Conservation (phyloP, 2,888 invertebrate species). For the Leptopterna dolabrata region DNA sequence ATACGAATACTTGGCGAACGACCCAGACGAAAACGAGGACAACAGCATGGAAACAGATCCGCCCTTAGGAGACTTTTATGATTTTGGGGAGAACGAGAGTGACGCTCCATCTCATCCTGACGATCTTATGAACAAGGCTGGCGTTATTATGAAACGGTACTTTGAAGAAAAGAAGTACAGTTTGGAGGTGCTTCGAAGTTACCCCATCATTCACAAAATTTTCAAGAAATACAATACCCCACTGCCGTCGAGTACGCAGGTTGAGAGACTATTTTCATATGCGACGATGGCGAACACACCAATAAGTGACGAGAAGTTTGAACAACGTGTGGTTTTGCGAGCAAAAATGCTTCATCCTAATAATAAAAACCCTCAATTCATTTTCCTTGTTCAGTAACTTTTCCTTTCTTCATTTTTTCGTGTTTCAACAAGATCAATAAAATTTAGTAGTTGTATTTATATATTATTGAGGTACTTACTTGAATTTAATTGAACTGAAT, state of each 20-base stretch:
- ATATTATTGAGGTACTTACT: neutral
- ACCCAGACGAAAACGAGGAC: too few species aligned
- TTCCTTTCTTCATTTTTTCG: slow-evolving; percentile 4
- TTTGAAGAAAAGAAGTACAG: neutral
- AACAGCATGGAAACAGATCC: too few species aligned
- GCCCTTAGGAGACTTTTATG: too few species aligned
- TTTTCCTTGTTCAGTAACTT: slow-evolving; percentile 9
- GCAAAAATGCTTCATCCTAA: neutral
- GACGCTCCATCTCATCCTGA: neutral
- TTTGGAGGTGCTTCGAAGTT: neutral
- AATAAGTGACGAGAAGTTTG: slow-evolving; percentile 40
- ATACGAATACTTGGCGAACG: too few species aligned
- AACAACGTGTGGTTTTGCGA: slow-evolving; percentile 28
- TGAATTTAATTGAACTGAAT: too few species aligned
- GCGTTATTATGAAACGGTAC: neutral
- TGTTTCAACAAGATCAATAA: neutral
- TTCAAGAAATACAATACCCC: slow-evolving; percentile 21
- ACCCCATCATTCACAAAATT: neutral
- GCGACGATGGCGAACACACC: slow-evolving; percentile 41
- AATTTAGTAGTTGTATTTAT: neutral
- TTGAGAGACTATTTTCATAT: slow-evolving; percentile 45
- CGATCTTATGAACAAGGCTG: slow-evolving; percentile 32
- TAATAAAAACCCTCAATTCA: neutral
- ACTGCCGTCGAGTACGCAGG: slow-evolving; percentile 33
- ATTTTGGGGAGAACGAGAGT: slow-evolving; percentile 8